These are phyloP conservation scores for Rhipidura dahli DNA, from an alignment of 2,113 vertebrate species.

Conservation along the genomic window DNA sequence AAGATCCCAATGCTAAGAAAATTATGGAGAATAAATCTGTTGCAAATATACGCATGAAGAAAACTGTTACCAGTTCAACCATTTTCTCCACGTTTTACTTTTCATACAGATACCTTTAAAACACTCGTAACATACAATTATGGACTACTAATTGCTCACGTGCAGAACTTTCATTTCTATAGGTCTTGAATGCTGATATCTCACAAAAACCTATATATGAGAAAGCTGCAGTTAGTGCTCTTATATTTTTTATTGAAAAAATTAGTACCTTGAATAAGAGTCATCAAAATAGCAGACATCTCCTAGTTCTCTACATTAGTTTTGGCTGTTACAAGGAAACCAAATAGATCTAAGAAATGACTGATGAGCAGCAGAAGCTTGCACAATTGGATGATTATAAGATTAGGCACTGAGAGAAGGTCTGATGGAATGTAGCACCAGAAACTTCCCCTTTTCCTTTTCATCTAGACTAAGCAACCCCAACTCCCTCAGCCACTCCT, in stretches of 20 bases:
- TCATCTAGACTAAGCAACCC: background rate
- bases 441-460: background rate
- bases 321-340: background rate
- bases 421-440: background rate
- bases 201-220: background rate
- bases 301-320: background rate
- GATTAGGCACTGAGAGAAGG: background rate
- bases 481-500: background rate
- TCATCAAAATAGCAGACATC: background rate
- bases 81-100: background rate
- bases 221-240: background rate
- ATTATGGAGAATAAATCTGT: background rate
- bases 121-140: background rate
- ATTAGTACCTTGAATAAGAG: background rate
- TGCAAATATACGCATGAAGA: background rate
- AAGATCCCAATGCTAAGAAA: background rate
- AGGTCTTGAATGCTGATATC: background rate
- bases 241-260: background rate
- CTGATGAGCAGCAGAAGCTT: background rate
- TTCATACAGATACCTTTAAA: background rate
- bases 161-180: background rate
- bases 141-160: background rate
- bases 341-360: background rate
- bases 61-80: background rate
- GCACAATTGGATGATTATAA: accelerated